Base-by-base conservation (phyloP, 1,140 invertebrate species). In the Musca vetustissima region DNA sequence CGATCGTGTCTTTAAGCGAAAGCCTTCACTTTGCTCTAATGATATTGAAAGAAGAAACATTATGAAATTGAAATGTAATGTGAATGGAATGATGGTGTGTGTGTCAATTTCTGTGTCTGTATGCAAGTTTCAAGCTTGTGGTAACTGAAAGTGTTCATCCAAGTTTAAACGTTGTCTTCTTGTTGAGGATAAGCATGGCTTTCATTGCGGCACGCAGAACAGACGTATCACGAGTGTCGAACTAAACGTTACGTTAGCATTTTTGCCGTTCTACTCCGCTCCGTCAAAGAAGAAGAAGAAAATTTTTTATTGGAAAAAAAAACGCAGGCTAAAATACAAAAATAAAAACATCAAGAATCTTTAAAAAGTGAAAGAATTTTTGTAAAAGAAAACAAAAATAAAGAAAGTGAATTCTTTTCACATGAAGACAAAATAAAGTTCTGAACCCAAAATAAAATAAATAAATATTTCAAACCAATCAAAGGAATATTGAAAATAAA, bases 141-240 rank as follows among this genome's bases (percentile, higher is more conserved):
- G 57, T 61, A 61, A 61, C 57, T 36, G 57, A 61, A 61, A 61
- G 57, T 61, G 57, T 61, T 61, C 28, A 61, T 61, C 57, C 57
- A 61, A 61, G 57, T 61, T 61, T 61, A 61, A 61, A 61, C 57
- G 57, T 36, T 61, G 57, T 61, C 57, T 43, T 43, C 36, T 61
- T 61, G 57, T 36, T 61, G 57, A 61, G 57, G 57, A 61, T 61
- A 61, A 61, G 28, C 57, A 61, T 36, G 57, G 28, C 36, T 61
- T 61, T 61, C 57, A 61, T 32, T 61, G 57, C 36, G 28, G 57
- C 57, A 61, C 57, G 57, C 57, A 61, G 36, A 61, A 61, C 57
- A 61, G 57, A 61, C 57, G 57, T 61, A 61, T 36, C 57, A 61
- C 57, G 57, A 61, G 57, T 61, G 57, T 61, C 57, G 57, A 61